These are phyloP conservation scores for Elephas maximus DNA, from an alignment of 2,113 vertebrate species.

Conservation along the genomic window DNA sequence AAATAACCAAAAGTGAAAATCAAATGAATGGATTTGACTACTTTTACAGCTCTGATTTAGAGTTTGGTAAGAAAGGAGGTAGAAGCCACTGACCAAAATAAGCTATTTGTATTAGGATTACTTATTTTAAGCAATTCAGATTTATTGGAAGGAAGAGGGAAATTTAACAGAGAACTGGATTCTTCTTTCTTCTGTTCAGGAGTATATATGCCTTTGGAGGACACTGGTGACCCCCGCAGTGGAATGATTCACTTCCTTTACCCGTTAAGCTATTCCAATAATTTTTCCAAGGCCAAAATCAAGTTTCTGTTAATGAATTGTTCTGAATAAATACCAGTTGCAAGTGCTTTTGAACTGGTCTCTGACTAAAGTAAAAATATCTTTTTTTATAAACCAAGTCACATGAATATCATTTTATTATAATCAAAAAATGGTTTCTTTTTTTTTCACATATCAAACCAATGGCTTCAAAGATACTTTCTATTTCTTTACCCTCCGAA, in stretches of 20 bases:
- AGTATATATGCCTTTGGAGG: background rate
- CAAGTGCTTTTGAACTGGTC: slow-evolving; percentile 54
- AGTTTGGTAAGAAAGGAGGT: slow-evolving; percentile 27
- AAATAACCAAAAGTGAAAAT: slow-evolving; percentile 59
- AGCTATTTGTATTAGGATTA: slow-evolving; percentile 33
- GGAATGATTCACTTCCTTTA: background rate
- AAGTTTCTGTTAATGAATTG: slow-evolving; percentile 36
- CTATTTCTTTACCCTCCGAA: background rate
- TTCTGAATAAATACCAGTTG: slow-evolving; percentile 57
- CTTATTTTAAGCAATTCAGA: slow-evolving; percentile 42
- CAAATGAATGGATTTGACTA: background rate
- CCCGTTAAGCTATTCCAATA: background rate
- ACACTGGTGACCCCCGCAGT: background rate
- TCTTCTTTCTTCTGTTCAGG: slow-evolving; percentile 8
- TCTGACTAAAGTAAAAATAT: slow-evolving; percentile 52
- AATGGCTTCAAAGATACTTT: slow-evolving; percentile 52
- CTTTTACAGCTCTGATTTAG: slow-evolving; percentile 27
- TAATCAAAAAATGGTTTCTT: background rate
- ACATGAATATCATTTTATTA: slow-evolving; percentile 1
- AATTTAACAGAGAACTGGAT: background rate
- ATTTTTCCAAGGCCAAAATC: slow-evolving; percentile 11
- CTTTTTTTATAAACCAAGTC: background rate
- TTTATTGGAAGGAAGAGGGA: background rate
- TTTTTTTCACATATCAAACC: background rate
- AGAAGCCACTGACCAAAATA: slow-evolving; percentile 39